phyloP scores from a whole-genome alignment of 2,113 vertebrate genomes.

The Rhinichthys klamathensis region DNA sequence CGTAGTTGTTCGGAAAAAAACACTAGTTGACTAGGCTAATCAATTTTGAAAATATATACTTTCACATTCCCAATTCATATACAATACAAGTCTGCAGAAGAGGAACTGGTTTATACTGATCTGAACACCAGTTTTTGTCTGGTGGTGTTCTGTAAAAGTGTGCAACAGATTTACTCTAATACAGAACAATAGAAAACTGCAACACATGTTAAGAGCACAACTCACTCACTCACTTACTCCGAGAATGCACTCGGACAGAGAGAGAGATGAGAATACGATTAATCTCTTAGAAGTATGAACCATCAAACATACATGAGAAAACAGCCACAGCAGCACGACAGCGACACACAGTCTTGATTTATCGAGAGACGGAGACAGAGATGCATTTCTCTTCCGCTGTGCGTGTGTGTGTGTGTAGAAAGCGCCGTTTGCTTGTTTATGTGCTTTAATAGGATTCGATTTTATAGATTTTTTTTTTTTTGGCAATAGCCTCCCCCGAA shows the following conservation, averaged over 20 bases:
- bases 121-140: background rate
- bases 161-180: slow-evolving; percentile 43
- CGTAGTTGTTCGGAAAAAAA: background rate
- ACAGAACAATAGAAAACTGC: background rate
- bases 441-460: slow-evolving; percentile 79
- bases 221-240: background rate
- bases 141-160: background rate
- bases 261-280: slow-evolving; percentile 44
- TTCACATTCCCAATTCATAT: background rate
- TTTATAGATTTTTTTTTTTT: slow-evolving; percentile 70
- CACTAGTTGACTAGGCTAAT: background rate
- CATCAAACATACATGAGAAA: slow-evolving; percentile 19
- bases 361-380: slow-evolving; percentile 31
- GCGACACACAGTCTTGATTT: slow-evolving; percentile 8
- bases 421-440: slow-evolving; percentile 75
- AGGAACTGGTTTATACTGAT: background rate
- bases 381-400: slow-evolving; percentile 57
- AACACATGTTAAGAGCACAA: background rate
- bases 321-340: background rate
- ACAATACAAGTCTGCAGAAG: background rate
- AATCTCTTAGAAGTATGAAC: slow-evolving; percentile 14
- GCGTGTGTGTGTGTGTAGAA: slow-evolving; percentile 58
- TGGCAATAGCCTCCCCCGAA: slow-evolving; percentile 68
- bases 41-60: background rate
- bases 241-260: slow-evolving; percentile 23